Percentiles rank a stretch among this genome's conserved stretches.
Conservation (phyloP, 2,888 invertebrate genomes). For the Nemoura dubitans region DNA sequence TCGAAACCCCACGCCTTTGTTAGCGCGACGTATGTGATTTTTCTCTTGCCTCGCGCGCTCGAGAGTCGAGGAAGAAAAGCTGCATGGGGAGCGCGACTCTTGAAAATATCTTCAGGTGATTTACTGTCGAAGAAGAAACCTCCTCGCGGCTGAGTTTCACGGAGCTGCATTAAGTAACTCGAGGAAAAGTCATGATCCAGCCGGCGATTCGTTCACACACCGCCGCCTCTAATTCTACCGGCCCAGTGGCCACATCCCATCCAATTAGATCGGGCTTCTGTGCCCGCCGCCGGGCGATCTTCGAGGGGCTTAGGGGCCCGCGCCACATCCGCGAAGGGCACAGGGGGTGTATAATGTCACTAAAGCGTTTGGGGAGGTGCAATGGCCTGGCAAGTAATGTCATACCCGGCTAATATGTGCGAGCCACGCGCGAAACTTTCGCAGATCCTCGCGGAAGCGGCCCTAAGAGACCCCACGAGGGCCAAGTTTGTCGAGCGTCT, state of each 20-base stretch:
- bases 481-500: not conserved
- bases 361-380: slow-evolving; percentile 25
- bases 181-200: slow-evolving; percentile 44
- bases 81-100: slow-evolving; percentile 20
- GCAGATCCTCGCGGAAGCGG: not conserved
- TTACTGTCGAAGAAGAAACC: slow-evolving; percentile 21
- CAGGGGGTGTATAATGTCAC: slow-evolving; percentile 13
- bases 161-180: slow-evolving; percentile 35
- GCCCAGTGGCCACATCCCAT: slow-evolving; percentile 44
- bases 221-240: slow-evolving; percentile 43
- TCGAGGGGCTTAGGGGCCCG: not conserved
- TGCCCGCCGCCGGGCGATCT: not conserved
- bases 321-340: not conserved
- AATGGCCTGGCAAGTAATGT: slow-evolving; percentile 35
- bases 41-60: not conserved
- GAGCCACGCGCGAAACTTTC: slow-evolving; percentile 21
- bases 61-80: not conserved
- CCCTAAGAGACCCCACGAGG: slow-evolving; percentile 2
- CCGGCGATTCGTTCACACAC: slow-evolving; percentile 44
- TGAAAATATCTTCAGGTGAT: slow-evolving; percentile 38
- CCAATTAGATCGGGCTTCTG: slow-evolving; percentile 37
- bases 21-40: not conserved
- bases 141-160: slow-evolving; percentile 27
- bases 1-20: not conserved
- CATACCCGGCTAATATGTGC: slow-evolving; percentile 36